These are phyloP conservation scores for Porites lutea DNA, from an alignment of 64 coral and sea anemone genomes.

Conservation along the genomic window DNA sequence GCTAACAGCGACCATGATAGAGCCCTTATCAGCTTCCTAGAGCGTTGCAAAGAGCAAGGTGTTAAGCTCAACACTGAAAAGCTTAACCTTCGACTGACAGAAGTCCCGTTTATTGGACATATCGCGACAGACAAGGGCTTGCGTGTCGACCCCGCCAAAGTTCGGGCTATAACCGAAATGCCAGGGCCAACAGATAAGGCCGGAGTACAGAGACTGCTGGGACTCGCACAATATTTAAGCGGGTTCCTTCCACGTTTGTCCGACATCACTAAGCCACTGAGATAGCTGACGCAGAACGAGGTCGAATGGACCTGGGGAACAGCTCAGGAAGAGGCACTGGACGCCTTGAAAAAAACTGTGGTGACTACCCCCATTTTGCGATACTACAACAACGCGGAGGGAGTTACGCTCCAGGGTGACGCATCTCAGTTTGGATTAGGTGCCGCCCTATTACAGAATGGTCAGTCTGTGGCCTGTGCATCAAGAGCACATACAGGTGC, in stretches of 20 bases:
- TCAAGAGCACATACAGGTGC: slow-evolving; percentile 8
- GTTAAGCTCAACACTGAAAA: slow-evolving; percentile 38
- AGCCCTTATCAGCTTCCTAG: no score
- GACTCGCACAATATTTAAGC: no score
- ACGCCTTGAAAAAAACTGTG: slow-evolving; percentile 39
- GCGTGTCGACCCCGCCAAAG: no score
- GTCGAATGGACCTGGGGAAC: slow-evolving; percentile 1
- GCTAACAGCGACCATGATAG: no score
- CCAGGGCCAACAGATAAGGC: no score
- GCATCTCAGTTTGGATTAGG: slow-evolving; percentile 17
- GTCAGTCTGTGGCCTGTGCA: slow-evolving; percentile 5
- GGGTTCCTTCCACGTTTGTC: no score
- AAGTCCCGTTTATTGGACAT: slow-evolving; percentile 51
- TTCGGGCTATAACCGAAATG: no score
- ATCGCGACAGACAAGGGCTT: slow-evolving; percentile 24
- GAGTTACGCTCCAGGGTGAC: slow-evolving; percentile 3
- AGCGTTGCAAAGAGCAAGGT: no score
- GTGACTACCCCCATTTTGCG: not conserved
- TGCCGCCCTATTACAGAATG: slow-evolving; percentile 12
- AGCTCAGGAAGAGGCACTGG: not conserved
- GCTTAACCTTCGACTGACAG: slow-evolving; percentile 7
- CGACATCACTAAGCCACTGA: no score
- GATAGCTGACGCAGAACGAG: slow-evolving; percentile 32
- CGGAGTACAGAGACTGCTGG: no score
- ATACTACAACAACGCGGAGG: slow-evolving; percentile 23